phyloP scores from a whole-genome alignment of 2,888 invertebrate species.

The Troides oblongomaculatus region DNA sequence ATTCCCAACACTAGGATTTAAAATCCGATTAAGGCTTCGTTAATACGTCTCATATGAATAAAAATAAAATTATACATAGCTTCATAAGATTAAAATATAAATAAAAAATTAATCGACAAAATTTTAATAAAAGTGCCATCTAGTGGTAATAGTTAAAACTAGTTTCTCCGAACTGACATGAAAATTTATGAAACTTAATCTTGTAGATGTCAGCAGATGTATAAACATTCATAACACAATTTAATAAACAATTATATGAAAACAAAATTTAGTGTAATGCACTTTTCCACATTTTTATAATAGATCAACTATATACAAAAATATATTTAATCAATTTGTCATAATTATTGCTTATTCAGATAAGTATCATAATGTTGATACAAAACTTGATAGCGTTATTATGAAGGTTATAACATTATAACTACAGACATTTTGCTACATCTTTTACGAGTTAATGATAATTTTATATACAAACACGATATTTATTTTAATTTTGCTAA shows the following conservation, averaged over 20 bases:
- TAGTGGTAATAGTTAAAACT: background rate
- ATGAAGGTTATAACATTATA: background rate
- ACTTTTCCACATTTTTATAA: too few species aligned
- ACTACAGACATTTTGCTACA: background rate
- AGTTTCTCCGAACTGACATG: background rate
- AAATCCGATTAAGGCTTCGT: constrained; percentile 17
- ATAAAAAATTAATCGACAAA: background rate
- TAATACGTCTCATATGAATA: background rate
- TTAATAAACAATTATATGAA: background rate
- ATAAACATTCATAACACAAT: background rate
- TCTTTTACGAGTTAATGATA: too few species aligned
- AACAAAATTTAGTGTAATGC: background rate
- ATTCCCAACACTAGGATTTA: background rate
- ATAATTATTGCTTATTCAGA: too few species aligned
- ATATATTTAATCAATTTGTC: too few species aligned
- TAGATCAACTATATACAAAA: too few species aligned
- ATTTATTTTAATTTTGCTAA: too few species aligned
- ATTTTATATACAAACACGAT: too few species aligned
- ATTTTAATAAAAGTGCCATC: background rate
- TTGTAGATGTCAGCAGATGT: background rate
- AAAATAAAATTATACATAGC: background rate
- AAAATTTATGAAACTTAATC: background rate
- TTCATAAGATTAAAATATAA: background rate
- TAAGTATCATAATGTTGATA: too few species aligned
- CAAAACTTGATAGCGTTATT: too few species aligned